Evolutionary conservation across 1,140 invertebrate species (phyloP).

Genomic region (Drosophila setifemur): DNA sequence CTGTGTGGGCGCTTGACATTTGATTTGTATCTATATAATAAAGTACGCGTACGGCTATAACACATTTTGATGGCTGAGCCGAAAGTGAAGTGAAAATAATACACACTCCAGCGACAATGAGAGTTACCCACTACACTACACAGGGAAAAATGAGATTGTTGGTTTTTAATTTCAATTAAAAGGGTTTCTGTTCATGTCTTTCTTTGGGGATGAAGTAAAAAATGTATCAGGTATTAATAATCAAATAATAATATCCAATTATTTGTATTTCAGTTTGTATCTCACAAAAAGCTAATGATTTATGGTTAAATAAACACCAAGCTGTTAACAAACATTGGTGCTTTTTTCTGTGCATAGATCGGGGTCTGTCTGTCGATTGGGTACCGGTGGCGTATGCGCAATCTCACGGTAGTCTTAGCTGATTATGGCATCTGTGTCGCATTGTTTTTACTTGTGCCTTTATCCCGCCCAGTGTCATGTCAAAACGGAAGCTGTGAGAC

Average conservation of each 20-base stretch:
- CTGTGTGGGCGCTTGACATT: slow-evolving; percentile 39
- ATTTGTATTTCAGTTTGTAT: too few species aligned
- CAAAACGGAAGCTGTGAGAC: slow-evolving; percentile 73
- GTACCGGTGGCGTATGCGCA: slow-evolving; percentile 49
- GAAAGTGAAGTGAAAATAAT: slow-evolving; percentile 50
- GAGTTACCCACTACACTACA: slow-evolving; percentile 8
- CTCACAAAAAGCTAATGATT: too few species aligned
- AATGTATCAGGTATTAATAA: too few species aligned
- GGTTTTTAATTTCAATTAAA: too few species aligned
- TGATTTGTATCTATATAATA: slow-evolving; percentile 51
- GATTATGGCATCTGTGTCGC: slow-evolving; percentile 64
- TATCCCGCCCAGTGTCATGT: slow-evolving; percentile 29
- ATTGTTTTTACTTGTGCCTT: slow-evolving; percentile 45
- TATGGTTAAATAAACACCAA: too few species aligned
- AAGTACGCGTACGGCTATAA: slow-evolving; percentile 20
- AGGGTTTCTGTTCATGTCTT: too few species aligned
- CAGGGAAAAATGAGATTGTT: not conserved
- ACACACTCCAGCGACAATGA: slow-evolving; percentile 36
- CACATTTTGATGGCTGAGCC: slow-evolving; percentile 26
- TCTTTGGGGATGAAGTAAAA: too few species aligned
- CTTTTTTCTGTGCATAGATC: not conserved
- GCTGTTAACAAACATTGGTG: too few species aligned
- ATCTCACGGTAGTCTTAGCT: slow-evolving; percentile 36
- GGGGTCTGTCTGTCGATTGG: slow-evolving; percentile 9
- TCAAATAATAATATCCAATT: too few species aligned